These are phyloP conservation scores for Siniperca obscura DNA, from an alignment of 2,797 vertebrate species.

Conservation along the genomic window DNA sequence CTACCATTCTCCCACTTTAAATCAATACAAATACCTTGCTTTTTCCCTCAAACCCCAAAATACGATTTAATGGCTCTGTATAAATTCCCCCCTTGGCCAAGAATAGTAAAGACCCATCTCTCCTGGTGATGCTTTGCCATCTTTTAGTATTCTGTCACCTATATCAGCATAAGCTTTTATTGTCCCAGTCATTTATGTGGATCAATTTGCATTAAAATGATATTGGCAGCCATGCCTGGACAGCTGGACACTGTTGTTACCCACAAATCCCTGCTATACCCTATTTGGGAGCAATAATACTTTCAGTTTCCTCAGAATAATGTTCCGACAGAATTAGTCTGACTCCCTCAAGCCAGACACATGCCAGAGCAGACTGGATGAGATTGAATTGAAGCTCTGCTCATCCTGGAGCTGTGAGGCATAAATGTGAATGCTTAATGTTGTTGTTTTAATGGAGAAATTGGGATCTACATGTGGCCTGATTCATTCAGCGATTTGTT, in stretches of 20 bases:
- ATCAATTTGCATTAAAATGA: conserved; percentile 75
- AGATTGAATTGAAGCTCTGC: conserved; percentile 44
- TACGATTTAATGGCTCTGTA: conserved; percentile 54
- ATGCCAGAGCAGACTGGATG: conserved; percentile 73
- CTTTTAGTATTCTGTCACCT: conserved; percentile 55
- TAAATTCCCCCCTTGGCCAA: conserved; percentile 44
- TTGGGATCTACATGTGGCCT: conserved; percentile 39
- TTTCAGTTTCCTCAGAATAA: conserved; percentile 69
- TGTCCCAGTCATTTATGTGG: conserved; percentile 54
- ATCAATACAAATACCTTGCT: conserved; percentile 61
- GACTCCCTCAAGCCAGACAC: conserved; percentile 69
- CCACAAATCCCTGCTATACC: conserved; percentile 55
- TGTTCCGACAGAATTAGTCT: conserved; percentile 73
- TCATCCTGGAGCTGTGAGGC: conserved; percentile 44
- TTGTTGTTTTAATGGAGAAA: conserved; percentile 56
- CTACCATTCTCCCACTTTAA: conserved; percentile 51
- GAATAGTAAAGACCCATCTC: conserved; percentile 53
- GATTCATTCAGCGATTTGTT: conserved; percentile 26
- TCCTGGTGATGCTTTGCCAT: conserved; percentile 55
- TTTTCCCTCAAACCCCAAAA: conserved; percentile 47
- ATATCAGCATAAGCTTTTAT: conserved; percentile 60
- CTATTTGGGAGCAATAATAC: conserved; percentile 69
- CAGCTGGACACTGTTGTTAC: conserved; percentile 68
- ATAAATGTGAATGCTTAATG: conserved; percentile 54
- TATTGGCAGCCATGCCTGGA: conserved; percentile 67